phyloP scores from a whole-genome alignment of 2,888 invertebrate species.

The Hirtodrosophila cameraria region DNA sequence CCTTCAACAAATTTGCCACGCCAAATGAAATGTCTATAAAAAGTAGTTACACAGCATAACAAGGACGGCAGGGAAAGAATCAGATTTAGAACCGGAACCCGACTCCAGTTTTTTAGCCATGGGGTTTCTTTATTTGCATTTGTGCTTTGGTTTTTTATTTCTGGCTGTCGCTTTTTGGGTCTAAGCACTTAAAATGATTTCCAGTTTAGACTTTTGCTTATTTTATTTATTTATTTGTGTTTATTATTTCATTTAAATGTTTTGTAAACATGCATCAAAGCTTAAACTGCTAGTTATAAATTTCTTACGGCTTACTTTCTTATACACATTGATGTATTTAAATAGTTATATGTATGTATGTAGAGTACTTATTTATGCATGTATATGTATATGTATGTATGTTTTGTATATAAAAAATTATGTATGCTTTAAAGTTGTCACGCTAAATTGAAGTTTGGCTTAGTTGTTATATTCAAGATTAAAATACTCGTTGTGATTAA shows the following conservation, averaged over 20 bases:
- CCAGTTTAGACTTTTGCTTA: constrained; percentile 29
- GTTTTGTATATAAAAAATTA: constrained; percentile 5
- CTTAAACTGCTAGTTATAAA: constrained; percentile 75
- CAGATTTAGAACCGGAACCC: constrained; percentile 8
- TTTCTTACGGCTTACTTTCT: constrained; percentile 43
- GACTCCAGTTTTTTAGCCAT: background rate
- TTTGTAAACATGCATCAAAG: constrained; percentile 82
- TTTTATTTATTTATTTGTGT: constrained; percentile 53
- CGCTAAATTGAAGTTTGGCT: constrained; percentile 31
- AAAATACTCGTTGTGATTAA: constrained; percentile 43
- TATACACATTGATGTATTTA: constrained; percentile 24
- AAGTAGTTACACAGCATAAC: constrained; percentile 55
- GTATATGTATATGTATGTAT: constrained; percentile 13
- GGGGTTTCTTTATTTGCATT: constrained; percentile 42
- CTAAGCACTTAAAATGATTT: constrained; percentile 46
- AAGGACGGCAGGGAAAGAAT: constrained; percentile 27
- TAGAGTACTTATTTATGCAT: constrained; percentile 16
- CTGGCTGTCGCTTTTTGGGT: constrained; percentile 7
- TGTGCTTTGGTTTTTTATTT: constrained; percentile 18
- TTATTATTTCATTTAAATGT: constrained; percentile 75
- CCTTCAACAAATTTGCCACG: constrained; percentile 67
- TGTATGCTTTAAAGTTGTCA: constrained; percentile 28
- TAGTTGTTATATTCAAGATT: constrained; percentile 28
- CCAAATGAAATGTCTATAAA: constrained; percentile 70
- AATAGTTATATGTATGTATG: constrained; percentile 12